Conservation (phyloP, 2,797 vertebrate genomes). For the Manis crassicaudata region DNA sequence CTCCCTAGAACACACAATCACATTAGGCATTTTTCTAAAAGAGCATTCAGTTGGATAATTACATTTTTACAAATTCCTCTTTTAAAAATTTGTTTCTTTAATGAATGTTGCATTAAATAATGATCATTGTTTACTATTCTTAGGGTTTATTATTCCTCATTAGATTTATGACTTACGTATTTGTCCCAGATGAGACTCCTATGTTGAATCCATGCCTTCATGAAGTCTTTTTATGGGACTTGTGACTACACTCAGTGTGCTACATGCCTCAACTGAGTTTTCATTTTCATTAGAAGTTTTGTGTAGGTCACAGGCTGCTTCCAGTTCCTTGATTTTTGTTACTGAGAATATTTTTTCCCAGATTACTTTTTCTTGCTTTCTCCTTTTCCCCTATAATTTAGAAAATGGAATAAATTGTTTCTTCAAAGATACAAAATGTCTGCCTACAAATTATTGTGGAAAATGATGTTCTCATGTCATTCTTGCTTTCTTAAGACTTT, state of each 20-base stretch:
- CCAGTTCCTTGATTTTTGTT: constrained; percentile 14
- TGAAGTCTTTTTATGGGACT: background rate
- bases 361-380: background rate
- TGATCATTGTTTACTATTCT: background rate
- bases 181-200: background rate
- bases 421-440: background rate
- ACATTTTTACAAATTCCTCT: background rate
- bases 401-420: constrained; percentile 34
- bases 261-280: background rate
- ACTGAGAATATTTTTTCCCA: background rate
- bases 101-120: background rate
- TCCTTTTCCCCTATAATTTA: constrained; percentile 9
- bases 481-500: constrained; percentile 1
- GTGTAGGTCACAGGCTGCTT: background rate
- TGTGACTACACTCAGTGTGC: background rate
- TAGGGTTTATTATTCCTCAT: background rate
- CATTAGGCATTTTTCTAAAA: constrained; percentile 9
- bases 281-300: constrained; percentile 13
- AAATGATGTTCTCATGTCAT: background rate
- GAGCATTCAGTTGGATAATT: background rate
- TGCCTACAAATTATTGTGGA: constrained; percentile 25
- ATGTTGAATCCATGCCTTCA: background rate
- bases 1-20: background rate
- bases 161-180: constrained; percentile 6
- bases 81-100: constrained; percentile 32